Evolutionary conservation across 1,140 invertebrate genomes (phyloP), one percentile per base, ranked within the genome.

Genomic region (Papilio glaucus): DNA sequence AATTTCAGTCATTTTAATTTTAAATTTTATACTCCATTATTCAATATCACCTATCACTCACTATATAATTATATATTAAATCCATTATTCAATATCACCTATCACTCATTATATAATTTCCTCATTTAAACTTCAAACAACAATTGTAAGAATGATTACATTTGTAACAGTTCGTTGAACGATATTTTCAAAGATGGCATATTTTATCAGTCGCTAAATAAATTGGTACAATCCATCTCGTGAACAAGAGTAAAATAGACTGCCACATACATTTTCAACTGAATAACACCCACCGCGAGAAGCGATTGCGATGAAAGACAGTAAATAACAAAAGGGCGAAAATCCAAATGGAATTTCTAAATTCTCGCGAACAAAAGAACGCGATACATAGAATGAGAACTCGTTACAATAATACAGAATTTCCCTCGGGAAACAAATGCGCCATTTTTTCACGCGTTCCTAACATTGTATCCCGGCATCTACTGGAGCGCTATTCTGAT

Each of bases 341-440:
- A 72, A 72, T 72, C 71, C 57, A 33, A 67, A 72, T 72, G n/a
- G 62, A 67, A 67, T 72, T 71, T 76, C 71, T 53, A 73, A 74
- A 73, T 77, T 75, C 73, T 63, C 21, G 60, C 24, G 45, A 76
- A 77, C 76, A 74, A 80, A 76, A 74, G 71, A 67, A 45, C 45
- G 21, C 41, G 60, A 45, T 29, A 62, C 33, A 37, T 15, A 76
- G 41, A 41, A 15, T 39, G 61, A 37, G 68, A 70, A 72, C 70
- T 75, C 73, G 72, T 78, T 75, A 79, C 76, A 78, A 75, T 77
- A 65, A 57, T 69, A 75, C 72, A 79, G 80, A 77, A 85, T 85
- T 85, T 85, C 84, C 82, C 84, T 39, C 7, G 12, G 77, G 72
- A 79, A 71, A 9, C 21, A 38, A 72, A 75, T 67, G 72, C 45